Evolutionary conservation across 2,797 vertebrate species (phyloP), one percentile per base, ranked within the genome.

Genomic region (Clarias fuscus): DNA sequence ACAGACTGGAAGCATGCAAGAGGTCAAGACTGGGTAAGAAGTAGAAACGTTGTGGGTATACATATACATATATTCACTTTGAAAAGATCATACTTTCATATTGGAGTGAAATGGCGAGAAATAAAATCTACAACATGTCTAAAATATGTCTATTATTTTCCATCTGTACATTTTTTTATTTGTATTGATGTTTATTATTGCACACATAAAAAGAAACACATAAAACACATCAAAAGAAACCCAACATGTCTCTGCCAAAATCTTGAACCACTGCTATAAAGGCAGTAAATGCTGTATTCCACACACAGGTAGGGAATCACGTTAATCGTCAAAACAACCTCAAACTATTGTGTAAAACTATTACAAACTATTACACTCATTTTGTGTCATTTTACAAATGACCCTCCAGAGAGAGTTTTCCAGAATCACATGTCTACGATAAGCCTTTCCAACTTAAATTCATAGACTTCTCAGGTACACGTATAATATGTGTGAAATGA

Each of bases 1-100:
- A 79, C 30, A 67, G 84, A 71, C 30, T 53, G 72, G 65, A 72
- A 37, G 67, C 22, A 61, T 85, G 65, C 43, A 40, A 71, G 83
- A 82, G 83, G 89, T 85, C 83, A 77, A 61, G 48, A 61, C 40
- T 37, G 78, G 83, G 86, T 65, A 72, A 40, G 61, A 33, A 64
- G 68, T 80, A 70, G 61, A 30, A 14, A 15, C 77, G 61, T 18
- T 48, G n/a, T 33, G 27, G 27, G 70, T 65, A 59, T 64, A 77
- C 6, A 53, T n/a, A 33, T 33, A 33, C 33, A 33, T 33, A 48
- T 10, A 22, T 5, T 33, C n/a, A 33, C 30, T 37, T n/a, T 5
- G 7, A 82, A 82, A 65, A 11, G 30, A 80, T 11, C 2, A 0
- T 27, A 30, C 53, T 30, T 58, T 58, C 43, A n/a, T 43, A 79